Evolutionary conservation across 1,140 invertebrate genomes (phyloP).

Genomic region (Atta texana): DNA sequence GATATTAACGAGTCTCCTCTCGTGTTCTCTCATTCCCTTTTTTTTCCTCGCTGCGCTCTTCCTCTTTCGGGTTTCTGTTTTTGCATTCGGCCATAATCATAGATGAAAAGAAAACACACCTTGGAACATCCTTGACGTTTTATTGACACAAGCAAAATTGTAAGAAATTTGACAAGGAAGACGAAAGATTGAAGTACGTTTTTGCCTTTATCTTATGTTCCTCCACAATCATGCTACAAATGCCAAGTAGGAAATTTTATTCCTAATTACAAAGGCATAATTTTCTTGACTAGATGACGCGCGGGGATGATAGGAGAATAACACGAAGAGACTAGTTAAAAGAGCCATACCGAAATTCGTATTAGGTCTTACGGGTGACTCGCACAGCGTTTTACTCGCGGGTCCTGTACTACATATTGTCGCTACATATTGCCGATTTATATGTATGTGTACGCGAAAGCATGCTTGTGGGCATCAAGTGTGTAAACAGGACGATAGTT

Average conservation of each 20-base stretch:
- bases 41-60: slow-evolving; percentile 11
- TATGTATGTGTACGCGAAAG: slow-evolving; percentile 44
- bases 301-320: slow-evolving; percentile 37
- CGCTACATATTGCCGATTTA: slow-evolving; percentile 65
- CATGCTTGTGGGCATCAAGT: slow-evolving; percentile 35
- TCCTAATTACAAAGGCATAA: neutral
- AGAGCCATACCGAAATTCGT: slow-evolving; percentile 9
- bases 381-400: slow-evolving; percentile 26
- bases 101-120: neutral
- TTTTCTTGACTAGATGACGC: neutral
- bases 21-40: slow-evolving; percentile 31
- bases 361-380: slow-evolving; percentile 25
- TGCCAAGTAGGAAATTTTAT: slow-evolving; percentile 17
- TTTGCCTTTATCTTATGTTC: slow-evolving; percentile 8
- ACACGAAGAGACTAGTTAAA: slow-evolving; percentile 1
- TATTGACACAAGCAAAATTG: neutral
- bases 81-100: neutral
- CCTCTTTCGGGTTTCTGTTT: slow-evolving; percentile 13
- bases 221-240: neutral
- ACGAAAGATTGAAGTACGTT: neutral
- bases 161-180: slow-evolving; percentile 8
- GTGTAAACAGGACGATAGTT: neutral
- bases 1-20: slow-evolving; percentile 31
- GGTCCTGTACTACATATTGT: neutral
- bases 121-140: neutral